These are phyloP conservation scores for Proctacanthus coquilletti DNA, from an alignment of 1,140 invertebrate genomes.

Conservation along the genomic window DNA sequence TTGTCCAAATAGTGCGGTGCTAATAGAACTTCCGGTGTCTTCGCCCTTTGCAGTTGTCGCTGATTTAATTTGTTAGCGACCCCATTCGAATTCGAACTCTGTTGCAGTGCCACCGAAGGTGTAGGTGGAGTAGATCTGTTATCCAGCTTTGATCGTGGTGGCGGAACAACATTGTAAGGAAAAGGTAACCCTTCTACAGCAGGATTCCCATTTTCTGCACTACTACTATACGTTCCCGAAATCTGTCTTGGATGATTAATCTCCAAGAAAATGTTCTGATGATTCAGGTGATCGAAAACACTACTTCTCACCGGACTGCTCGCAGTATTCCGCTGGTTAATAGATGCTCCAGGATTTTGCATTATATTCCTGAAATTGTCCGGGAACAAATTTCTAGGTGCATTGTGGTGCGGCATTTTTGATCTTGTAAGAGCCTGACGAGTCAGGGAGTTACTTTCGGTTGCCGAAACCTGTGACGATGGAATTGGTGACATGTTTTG, in stretches of 20 bases:
- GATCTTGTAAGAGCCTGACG: constrained; percentile 1
- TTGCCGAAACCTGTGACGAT: constrained; percentile 4
- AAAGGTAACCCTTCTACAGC: constrained; percentile 5
- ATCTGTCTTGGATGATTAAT: constrained; percentile 5
- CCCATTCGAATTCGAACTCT: constrained; percentile 10
- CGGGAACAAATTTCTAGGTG: constrained; percentile 8
- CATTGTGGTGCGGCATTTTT: constrained; percentile 5
- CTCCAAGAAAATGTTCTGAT: constrained; percentile 3
- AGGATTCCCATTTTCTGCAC: background rate
- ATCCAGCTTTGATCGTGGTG: constrained; percentile 14
- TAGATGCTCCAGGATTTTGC: background rate
- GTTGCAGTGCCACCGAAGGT: constrained; percentile 1
- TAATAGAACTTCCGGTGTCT: constrained; percentile 61
- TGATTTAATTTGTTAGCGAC: constrained; percentile 3
- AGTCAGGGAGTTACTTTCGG: constrained; percentile 7
- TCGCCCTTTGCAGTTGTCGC: constrained; percentile 35
- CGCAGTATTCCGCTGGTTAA: background rate
- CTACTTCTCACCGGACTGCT: background rate
- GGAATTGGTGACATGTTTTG: constrained; percentile 4
- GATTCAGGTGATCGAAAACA: background rate
- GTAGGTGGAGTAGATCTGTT: background rate
- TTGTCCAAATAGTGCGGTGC: constrained; percentile 50
- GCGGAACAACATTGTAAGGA: constrained; percentile 15
- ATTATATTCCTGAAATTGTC: constrained; percentile 15
- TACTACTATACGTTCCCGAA: constrained; percentile 4